phyloP scores from a whole-genome alignment of 1,140 invertebrate genomes.

The Oppia nitens region DNA sequence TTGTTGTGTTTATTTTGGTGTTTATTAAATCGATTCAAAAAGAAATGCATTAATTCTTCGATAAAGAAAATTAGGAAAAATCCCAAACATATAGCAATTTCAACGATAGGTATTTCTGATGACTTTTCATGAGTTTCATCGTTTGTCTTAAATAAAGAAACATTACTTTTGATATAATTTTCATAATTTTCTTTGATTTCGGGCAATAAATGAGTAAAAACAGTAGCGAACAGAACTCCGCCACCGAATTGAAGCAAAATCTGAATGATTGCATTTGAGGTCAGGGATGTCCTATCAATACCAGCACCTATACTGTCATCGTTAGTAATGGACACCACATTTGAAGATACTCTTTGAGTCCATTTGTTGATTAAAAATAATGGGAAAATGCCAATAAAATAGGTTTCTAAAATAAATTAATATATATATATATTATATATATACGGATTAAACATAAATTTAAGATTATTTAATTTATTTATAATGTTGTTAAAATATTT shows the following conservation, averaged over 20 bases:
- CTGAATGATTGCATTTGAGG: slow-evolving; percentile 25
- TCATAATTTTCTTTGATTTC: slow-evolving; percentile 44
- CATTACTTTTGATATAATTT: slow-evolving; percentile 1
- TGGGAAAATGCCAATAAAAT: background rate
- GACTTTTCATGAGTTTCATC: background rate
- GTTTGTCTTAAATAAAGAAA: too few relatives aligned
- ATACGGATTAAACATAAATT: too few relatives aligned
- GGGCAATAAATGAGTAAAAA: slow-evolving; percentile 63
- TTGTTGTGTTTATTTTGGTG: background rate
- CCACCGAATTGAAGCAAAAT: slow-evolving; percentile 63
- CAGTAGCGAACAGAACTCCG: slow-evolving; percentile 63
- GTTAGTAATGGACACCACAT: background rate
- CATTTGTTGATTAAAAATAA: background rate
- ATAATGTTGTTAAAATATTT: too few relatives aligned
- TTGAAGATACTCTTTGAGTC: background rate
- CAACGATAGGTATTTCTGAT: slow-evolving; percentile 40
- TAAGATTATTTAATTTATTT: too few relatives aligned
- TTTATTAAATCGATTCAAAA: slow-evolving; percentile 8
- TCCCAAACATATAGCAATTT: slow-evolving; percentile 50
- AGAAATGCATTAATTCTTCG: slow-evolving; percentile 47
- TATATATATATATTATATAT: too few relatives aligned
- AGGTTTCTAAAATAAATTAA: background rate
- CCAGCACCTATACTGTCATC: background rate
- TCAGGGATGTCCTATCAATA: background rate
- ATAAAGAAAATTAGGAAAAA: slow-evolving; percentile 71